These are phyloP conservation scores for Alca torda DNA, from an alignment of 2,797 vertebrate genomes.

Conservation along the genomic window DNA sequence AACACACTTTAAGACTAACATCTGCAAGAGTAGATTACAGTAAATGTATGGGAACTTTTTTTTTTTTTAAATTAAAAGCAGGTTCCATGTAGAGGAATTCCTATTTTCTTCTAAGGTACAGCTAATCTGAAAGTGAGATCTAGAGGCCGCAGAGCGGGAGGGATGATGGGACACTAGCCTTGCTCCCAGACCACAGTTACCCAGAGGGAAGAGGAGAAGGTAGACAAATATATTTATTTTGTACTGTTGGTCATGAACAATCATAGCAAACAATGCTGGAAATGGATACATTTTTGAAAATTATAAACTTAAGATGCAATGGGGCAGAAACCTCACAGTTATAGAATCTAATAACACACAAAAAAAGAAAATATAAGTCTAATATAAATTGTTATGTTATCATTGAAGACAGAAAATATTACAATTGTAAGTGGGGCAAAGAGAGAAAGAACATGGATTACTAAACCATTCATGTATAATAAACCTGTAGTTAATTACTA, in stretches of 20 bases:
- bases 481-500: neutral
- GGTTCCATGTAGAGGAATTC: neutral
- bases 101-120: neutral
- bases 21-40: neutral
- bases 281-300: neutral
- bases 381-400: neutral
- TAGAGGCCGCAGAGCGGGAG: neutral
- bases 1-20: neutral
- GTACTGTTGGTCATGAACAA: neutral
- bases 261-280: neutral
- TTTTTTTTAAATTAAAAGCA: neutral
- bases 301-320: neutral
- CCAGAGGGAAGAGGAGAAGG: neutral
- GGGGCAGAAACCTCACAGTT: neutral
- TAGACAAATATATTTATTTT: neutral
- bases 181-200: neutral
- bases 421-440: neutral
- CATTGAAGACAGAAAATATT: neutral
- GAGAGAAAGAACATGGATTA: neutral
- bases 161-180: neutral
- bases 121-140: neutral
- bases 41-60: neutral
- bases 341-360: neutral
- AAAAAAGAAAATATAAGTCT: neutral
- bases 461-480: neutral